Evolutionary conservation across 2,888 invertebrate genomes (phyloP).

Genomic region (Idaea aversata): DNA sequence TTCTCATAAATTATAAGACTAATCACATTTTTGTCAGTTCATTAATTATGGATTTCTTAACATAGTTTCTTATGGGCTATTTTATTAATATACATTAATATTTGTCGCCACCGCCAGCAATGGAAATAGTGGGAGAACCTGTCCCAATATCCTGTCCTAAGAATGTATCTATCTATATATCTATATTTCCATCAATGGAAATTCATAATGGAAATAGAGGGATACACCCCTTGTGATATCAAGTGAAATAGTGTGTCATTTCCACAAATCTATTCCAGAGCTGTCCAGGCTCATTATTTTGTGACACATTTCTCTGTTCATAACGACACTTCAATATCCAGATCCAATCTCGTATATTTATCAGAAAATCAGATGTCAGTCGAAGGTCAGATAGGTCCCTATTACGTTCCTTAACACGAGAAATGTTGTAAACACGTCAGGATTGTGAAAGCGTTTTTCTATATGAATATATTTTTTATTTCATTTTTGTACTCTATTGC

Average conservation of each 20-base stretch:
- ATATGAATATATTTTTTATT: neutral
- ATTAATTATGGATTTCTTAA: too few species aligned
- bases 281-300: neutral
- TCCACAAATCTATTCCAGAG: neutral
- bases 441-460: neutral
- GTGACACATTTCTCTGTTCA: neutral
- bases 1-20: neutral
- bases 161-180: too few species aligned
- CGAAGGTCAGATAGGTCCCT: neutral
- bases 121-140: too few species aligned
- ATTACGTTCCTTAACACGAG: neutral
- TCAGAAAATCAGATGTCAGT: neutral
- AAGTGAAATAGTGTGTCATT: neutral
- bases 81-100: too few species aligned
- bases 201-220: too few species aligned
- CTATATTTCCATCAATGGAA: too few species aligned
- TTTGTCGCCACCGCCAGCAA: too few species aligned
- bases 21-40: too few species aligned
- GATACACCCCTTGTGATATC: too few species aligned
- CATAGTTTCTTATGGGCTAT: too few species aligned
- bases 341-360: neutral
- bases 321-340: neutral
- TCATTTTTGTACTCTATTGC: neutral
- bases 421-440: neutral
- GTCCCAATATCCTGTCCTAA: too few species aligned